These are phyloP conservation scores for Macrobrachium rosenbergii DNA, from an alignment of 1,140 invertebrate genomes.

Conservation along the genomic window DNA sequence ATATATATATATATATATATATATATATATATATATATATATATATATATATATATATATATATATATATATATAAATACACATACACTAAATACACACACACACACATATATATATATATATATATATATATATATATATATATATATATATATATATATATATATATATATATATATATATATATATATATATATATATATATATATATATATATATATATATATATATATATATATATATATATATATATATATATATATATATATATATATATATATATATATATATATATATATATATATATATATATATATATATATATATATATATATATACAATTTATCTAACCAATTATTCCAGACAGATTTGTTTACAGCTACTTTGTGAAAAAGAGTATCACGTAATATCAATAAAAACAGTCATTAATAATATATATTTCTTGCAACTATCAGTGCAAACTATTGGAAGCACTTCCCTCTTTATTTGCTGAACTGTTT, in stretches of 20 bases:
- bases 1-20: too few species aligned
- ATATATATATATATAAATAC: slow-evolving; percentile 1
- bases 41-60: slow-evolving; percentile 19
- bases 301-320: slow-evolving; percentile 11
- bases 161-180: slow-evolving; percentile 2
- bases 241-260: slow-evolving; percentile 19
- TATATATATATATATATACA: slow-evolving; percentile 13
- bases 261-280: slow-evolving; percentile 22
- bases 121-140: slow-evolving; percentile 15
- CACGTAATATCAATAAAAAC: too few species aligned
- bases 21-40: background rate
- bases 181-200: background rate
- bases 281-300: slow-evolving; percentile 19
- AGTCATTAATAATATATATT: too few species aligned
- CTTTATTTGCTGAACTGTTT: too few species aligned
- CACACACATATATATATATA: slow-evolving; percentile 20
- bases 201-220: slow-evolving; percentile 5
- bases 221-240: slow-evolving; percentile 15
- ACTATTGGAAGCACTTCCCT: too few species aligned
- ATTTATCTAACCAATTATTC: background rate
- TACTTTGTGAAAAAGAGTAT: background rate
- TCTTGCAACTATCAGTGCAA: too few species aligned
- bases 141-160: slow-evolving; percentile 22
- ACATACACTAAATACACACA: background rate
- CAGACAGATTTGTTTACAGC: background rate